Evolutionary conservation across 2,888 invertebrate species (phyloP).

Genomic region (Rhopalosiphum nymphaeae): DNA sequence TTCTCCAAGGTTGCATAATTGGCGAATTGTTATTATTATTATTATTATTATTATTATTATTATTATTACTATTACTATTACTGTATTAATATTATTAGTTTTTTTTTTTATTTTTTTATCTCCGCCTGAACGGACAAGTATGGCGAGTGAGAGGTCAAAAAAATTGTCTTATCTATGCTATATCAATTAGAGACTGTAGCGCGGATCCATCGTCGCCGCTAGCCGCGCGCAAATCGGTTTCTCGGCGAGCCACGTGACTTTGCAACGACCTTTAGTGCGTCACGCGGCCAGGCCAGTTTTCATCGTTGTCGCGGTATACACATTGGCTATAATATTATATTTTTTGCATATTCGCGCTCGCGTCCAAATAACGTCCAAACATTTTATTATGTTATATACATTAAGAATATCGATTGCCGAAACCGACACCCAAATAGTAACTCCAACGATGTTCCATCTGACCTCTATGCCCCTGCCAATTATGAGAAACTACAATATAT

Average conservation of each 20-base stretch:
- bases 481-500: not conserved
- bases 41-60: not conserved
- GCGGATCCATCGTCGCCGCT: not conserved
- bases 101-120: not conserved
- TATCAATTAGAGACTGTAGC: not conserved
- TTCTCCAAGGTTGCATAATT: constrained; percentile 26
- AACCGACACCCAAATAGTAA: not conserved
- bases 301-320: not conserved
- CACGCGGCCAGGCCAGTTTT: constrained; percentile 8
- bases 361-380: not conserved
- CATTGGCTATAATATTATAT: too few relatives aligned
- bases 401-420: not conserved
- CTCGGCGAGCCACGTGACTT: constrained; percentile 30
- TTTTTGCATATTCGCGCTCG: not conserved
- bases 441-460: not conserved
- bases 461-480: not conserved
- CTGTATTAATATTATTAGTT: not conserved
- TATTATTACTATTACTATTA: not conserved
- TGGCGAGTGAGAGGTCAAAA: not conserved
- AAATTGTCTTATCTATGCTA: not conserved
- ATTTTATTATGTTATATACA: not conserved
- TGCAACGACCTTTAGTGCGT: constrained; percentile 58
- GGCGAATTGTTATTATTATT: not conserved
- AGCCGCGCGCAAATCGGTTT: not conserved
- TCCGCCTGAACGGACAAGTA: not conserved